Evolutionary conservation across 2,888 invertebrate genomes (phyloP), one percentile per base, ranked within the genome.

Genomic region (Dasysyrphus tricinctus): DNA sequence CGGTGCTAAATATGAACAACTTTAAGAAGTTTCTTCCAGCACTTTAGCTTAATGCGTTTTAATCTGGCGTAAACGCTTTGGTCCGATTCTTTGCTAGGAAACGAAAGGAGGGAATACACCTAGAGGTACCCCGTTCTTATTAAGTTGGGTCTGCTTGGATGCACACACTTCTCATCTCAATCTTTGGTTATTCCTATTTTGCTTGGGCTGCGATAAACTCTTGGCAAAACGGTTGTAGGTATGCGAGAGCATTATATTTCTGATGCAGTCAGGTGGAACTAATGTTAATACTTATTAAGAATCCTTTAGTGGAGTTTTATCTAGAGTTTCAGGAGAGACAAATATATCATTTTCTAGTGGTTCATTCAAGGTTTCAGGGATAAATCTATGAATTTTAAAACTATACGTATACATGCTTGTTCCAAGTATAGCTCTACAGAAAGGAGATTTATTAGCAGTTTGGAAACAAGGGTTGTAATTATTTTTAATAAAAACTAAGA

Each of bases 1-100:
- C 75, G 34, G 39, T 44, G 39, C 57, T 80, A 29, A 79, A 65
- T 49, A 74, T 74, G 69, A 70, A 83, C 75, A 74, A 75, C 80
- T 83, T 80, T 56, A 80, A 80, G 70, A 80, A 80, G 59, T 80
- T 80, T 77, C 69, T 80, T 85, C 80, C 80, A 85, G 84, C 67
- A 76, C 54, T 84, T 84, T 54, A 76, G 67, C 61, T 80, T 84
- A 80, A 84, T 80, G 80, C 72, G 76, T 85, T 85, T 80, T 77
- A 85, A 85, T 85, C 80, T 80, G 76, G 72, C 72, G 76, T 84
- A 80, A 84, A 80, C 42, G 65, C 44, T 73, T 73, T 73, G 67
- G 54, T 44, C 67, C 14, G 47, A 44, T 54, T 54, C 51, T 63
- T 6, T 42, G 12, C 34, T 57, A 57, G 1, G n/a, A 32, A 54